Percentiles rank a stretch among this genome's conserved stretches.
Conservation (phyloP, 2,888 invertebrate genomes). For the Imbricaverruca yamaguchii region DNA sequence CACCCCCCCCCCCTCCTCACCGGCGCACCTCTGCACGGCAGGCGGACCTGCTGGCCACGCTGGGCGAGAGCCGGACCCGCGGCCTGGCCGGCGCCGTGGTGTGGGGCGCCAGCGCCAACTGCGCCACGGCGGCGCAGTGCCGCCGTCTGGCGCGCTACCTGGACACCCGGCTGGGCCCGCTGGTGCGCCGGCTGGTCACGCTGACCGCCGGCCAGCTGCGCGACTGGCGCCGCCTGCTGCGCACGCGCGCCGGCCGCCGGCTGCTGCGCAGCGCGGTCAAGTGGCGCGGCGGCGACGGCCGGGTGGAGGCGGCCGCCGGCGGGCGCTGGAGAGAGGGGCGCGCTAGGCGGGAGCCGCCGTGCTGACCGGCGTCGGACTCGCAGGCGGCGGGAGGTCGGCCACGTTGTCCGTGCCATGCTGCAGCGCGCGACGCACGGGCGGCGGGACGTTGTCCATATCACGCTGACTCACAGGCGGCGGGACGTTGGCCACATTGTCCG, state of each 20-base stretch:
- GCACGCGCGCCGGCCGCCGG: background rate
- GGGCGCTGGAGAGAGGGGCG: too few species aligned
- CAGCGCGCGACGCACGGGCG: too few species aligned
- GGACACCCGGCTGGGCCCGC: conserved; percentile 56
- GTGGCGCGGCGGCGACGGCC: background rate
- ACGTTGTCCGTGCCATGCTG: too few species aligned
- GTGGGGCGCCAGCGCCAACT: conserved; percentile 66
- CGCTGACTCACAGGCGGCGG: too few species aligned
- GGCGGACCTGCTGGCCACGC: conserved; percentile 29
- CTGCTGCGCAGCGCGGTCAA: background rate
- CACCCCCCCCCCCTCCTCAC: too few species aligned
- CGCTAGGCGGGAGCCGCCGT: too few species aligned
- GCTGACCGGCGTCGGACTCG: too few species aligned
- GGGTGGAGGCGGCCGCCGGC: too few species aligned
- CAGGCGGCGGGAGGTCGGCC: too few species aligned
- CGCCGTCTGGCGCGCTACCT: conserved; percentile 56
- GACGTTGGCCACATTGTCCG: too few species aligned
- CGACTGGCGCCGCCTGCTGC: background rate
- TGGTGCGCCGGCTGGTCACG: conserved; percentile 37
- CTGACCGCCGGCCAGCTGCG: background rate
- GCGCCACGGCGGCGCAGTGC: conserved; percentile 41
- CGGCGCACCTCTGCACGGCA: too few species aligned
- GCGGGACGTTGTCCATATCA: too few species aligned
- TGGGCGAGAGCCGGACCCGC: conserved; percentile 29
- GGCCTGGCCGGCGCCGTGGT: conserved; percentile 55